Evolutionary conservation across 1,140 invertebrate species (phyloP).

Genomic region (Calosoma granatense): DNA sequence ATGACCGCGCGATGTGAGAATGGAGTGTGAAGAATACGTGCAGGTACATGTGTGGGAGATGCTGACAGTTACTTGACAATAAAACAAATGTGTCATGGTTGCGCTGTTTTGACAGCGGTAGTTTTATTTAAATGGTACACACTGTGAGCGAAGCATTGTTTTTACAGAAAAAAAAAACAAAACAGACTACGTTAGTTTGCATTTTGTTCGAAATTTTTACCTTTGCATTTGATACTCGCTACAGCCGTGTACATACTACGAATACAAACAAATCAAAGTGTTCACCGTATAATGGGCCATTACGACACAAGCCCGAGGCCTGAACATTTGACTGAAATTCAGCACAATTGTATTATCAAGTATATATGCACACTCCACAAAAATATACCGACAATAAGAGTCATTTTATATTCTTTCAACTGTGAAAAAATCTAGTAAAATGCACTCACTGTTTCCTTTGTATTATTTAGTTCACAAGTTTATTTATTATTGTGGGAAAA

Average conservation of each 20-base stretch:
- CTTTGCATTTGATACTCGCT: neutral
- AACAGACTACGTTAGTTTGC: conserved; percentile 4
- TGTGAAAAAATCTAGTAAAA: neutral
- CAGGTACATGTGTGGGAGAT: too few relatives aligned
- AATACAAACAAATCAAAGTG: conserved; percentile 2
- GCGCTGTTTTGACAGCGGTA: neutral
- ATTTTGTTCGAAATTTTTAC: neutral
- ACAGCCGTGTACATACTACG: neutral
- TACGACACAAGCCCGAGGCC: neutral
- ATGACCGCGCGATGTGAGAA: too few relatives aligned
- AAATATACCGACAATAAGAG: neutral
- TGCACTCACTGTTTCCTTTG: too few relatives aligned
- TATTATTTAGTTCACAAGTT: too few relatives aligned
- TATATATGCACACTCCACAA: neutral
- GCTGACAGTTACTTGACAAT: neutral
- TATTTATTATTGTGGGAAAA: too few relatives aligned
- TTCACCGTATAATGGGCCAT: neutral
- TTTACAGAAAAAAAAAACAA: neutral
- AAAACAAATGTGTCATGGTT: neutral
- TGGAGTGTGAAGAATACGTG: too few relatives aligned
- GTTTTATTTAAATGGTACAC: conserved; percentile 1
- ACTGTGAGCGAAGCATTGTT: neutral
- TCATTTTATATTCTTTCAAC: neutral
- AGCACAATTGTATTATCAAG: conserved; percentile 1
- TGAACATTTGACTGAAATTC: neutral